phyloP scores from a whole-genome alignment of 2,797 vertebrate species.

The Pogoniulus pusillus region DNA sequence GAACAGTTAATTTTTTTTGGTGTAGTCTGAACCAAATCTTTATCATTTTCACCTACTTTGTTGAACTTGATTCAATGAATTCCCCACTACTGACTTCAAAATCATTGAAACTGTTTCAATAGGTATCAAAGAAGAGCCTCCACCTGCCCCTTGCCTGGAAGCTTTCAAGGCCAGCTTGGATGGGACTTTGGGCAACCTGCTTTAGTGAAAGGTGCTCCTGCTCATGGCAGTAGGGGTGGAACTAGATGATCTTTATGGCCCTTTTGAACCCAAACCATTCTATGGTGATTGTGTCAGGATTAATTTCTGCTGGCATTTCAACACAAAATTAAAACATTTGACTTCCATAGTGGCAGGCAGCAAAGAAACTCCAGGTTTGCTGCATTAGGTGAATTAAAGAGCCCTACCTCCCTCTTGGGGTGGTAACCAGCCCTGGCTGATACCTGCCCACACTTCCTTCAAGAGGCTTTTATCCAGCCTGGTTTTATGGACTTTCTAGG shows the following conservation, averaged over 20 bases:
- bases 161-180: too few relatives aligned
- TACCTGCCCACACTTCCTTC: neutral
- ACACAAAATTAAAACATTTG: neutral
- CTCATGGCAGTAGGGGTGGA: too few relatives aligned
- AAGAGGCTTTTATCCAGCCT: neutral
- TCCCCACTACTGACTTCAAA: conserved; percentile 45
- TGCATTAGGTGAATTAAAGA: neutral
- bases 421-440: neutral
- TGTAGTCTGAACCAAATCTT: neutral
- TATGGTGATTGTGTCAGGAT: neutral
- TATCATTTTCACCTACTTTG: conserved; percentile 51
- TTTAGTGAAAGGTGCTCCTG: too few relatives aligned
- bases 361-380: neutral
- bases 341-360: neutral
- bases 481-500: neutral
- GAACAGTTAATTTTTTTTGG: neutral
- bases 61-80: conserved; percentile 62
- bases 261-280: too few relatives aligned
- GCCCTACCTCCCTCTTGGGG: neutral
- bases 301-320: conserved; percentile 58
- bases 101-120: conserved; percentile 49
- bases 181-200: too few relatives aligned
- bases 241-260: too few relatives aligned
- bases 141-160: neutral
- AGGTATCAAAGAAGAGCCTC: conserved; percentile 47